Base-by-base conservation (phyloP, 2,797 vertebrate species). In the Microtus californicus region DNA sequence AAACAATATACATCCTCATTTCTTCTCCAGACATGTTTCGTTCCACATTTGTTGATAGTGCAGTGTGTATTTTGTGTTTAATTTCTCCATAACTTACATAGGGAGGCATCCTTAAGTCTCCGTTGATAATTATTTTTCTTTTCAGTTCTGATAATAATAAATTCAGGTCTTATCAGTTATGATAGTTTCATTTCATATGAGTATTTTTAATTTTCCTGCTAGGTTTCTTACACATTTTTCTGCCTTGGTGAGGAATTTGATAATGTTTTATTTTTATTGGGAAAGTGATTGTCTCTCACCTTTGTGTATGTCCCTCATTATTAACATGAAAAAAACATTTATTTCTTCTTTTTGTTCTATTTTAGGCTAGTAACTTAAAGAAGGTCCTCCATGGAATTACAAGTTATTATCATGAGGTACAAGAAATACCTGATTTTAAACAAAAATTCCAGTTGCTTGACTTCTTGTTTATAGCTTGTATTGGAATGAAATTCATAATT, bases 331-430 rank as follows among this genome's bases (percentile, higher is more conserved):
- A 90, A 73, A 82, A 34, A 56, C 23, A 90, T 79, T 90, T 63
- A 80, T 31, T 87, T 73, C 15, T 67, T 85, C 67, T 82, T 90
- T 87, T 73, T 82, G 13, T 61, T 89, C 21, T 59, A 97, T 74
- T 97, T 95, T 98, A 99, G 99, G 98, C 99, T 98, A 99, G 99
- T 98, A 99, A 99, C 98, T 98, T 99, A 95, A 99, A 99, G 99
- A 99, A 99, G 98, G 98, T 99, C 94, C 99, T 99, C 94, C 99
- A 99, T 98, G 99, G 99, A 98, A 99, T 99, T 98, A 98, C 99
- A 98, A 99, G 99, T 98, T 99, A 99, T 98, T 99, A 99, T 97
- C 99, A 98, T 85, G 99, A 99, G 99, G 99, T 99, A 99, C 95
- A 97, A 79, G 94, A 97, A 96, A 91, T 25, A 10, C 85, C 43